Evolutionary conservation across 2,113 vertebrate species (phyloP).

Genomic region (Climacteris rufus): DNA sequence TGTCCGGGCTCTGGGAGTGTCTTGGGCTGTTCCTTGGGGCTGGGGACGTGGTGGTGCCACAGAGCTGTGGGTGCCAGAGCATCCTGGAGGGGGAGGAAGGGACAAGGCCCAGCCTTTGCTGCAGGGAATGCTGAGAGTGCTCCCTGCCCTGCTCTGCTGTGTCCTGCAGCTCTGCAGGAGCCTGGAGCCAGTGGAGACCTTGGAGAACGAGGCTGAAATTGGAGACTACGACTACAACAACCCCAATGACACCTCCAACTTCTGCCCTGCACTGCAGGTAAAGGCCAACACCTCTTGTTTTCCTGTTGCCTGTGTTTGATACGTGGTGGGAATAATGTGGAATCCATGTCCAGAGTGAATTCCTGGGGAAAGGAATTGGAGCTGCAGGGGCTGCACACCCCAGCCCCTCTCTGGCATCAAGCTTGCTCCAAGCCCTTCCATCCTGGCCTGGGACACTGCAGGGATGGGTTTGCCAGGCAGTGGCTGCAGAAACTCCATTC

Average conservation of each 20-base stretch:
- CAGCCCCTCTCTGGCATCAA: neutral
- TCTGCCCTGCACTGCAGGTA: constrained; percentile 88
- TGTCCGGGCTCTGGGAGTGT: fast-evolving
- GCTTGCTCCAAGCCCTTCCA: neutral
- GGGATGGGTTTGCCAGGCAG: neutral
- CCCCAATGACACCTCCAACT: constrained; percentile 87
- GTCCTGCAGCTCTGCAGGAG: constrained; percentile 69
- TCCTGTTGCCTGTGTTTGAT: too few relatives aligned
- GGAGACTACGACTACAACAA: constrained; percentile 92
- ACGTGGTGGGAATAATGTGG: neutral
- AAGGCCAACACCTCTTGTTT: neutral
- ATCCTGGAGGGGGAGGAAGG: neutral
- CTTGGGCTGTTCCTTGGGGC: neutral
- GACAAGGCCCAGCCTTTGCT: neutral
- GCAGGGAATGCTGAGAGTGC: neutral
- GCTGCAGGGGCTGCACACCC: neutral
- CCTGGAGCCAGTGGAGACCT: neutral
- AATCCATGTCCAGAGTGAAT: neutral
- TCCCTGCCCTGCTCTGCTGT: neutral
- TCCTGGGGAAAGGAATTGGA: neutral
- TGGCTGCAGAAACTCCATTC: neutral
- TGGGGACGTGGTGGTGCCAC: fast-evolving
- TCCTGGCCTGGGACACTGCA: neutral
- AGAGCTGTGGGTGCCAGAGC: neutral
- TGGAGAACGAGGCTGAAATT: constrained; percentile 78